Base-by-base conservation (phyloP, 2,888 invertebrate genomes). In the Cosmopolites sordidus region DNA sequence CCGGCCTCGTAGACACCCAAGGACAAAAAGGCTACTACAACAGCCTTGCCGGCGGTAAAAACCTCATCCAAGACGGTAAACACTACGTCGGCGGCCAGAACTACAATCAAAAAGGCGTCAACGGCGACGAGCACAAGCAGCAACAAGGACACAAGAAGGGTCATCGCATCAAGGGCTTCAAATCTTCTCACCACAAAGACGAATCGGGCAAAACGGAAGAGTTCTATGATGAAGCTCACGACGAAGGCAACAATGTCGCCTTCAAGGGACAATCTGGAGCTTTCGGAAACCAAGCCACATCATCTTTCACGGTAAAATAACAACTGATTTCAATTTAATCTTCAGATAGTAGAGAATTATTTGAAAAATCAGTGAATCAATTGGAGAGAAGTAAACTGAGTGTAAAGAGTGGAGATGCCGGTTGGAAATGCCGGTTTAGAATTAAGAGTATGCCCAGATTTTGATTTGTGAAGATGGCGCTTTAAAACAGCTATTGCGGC, bases 131-230 rank as follows among this genome's bases (percentile, higher is more conserved):
- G 58, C 61, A 80, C 27, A 79, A 80, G 51, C 76, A 78, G 60
- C 78, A 79, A 3, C 77, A 78, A 47, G 79, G 80, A 40, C 82
- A 83, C 67, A 82, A 81, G 63, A 83, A 83, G 59, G 83, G 83
- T 1, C 83, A 83, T 65, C 77, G 78, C 11, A 80, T 81, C 67
- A 83, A 83, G 67, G 83, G 83, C 12, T 83, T 80, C 70, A 83
- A 84, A 66, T 76, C 79, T 2, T 81, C 83, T 2, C 81, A 83
- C 66, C 82, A 82, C 65, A 83, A 83, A 63, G 83, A 84, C 62
- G 83, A 84, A 62, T 79, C 81, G 60, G 82, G 82, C 51, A 82
- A 82, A 66, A 78, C 81, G 3, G 83, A 83, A 66, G 81, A 78
- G 62, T 84, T 79, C 74, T 83, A 81, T 62, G 83, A 83, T 52